Base-by-base conservation (phyloP, 2,113 vertebrate species). In the Brachirus orientalis region DNA sequence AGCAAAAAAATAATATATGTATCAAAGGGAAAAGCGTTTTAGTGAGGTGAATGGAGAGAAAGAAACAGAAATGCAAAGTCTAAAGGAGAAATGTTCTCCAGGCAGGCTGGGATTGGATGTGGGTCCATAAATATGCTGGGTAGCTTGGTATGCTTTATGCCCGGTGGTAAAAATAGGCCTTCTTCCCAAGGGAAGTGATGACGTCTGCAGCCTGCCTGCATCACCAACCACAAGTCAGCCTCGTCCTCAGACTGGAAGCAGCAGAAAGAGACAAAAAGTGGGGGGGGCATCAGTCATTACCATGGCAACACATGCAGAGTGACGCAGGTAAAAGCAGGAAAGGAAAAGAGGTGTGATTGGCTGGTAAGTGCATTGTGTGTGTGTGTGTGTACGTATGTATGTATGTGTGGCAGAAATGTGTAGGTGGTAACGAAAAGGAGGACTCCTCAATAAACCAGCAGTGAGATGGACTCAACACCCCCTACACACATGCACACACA, bases 111-210 rank as follows among this genome's bases (percentile, higher is more conserved):
- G 59, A 82, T 83, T 81, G 67, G 62, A 77, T 68, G 73, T 16
- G 43, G 64, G 47, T 85, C 85, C 80, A 86, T 81, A 92, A 90
- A 91, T 89, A 88, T 80, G 74, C n/a, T 69, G 51, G 72, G 72
- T 75, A 72, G 70, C 64, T 60, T 64, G 68, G 62, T 86, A 63
- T 87, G 75, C 64, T 84, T 70, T 75, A 75, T 85, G 79, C 73
- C 83, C 70, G 46, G 67, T 77, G 72, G 86, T 90, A 91, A 90
- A 92, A 92, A 93, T 90, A 92, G 85, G 74, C 72, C 69, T 41
- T 46, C 64, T 75, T 87, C 91, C 83, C 78, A 48, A 75, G 83
- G 80, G 86, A 88, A 82, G 66, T 55, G 80, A 77, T 90, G 89
- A 91, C 91, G 89, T 86, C 58, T 62, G 71, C 84, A 80, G 83